Evolutionary conservation across 2,888 invertebrate genomes (phyloP).

Genomic region (Ormyrus pomaceus): DNA sequence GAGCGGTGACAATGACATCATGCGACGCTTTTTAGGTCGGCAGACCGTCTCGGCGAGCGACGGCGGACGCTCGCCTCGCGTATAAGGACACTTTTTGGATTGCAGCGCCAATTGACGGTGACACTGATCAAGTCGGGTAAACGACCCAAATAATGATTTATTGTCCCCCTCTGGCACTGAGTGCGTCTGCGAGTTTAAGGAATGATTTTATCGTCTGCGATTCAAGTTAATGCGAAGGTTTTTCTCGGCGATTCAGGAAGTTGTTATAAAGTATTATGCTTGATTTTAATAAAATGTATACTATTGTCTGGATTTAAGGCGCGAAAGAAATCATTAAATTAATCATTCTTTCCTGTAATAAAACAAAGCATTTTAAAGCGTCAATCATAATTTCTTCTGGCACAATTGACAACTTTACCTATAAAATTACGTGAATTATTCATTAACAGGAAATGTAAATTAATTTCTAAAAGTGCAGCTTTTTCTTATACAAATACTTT

Average conservation of each 20-base stretch:
- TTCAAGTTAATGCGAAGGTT: background rate
- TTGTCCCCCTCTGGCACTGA: background rate
- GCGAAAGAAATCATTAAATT: background rate
- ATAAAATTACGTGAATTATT: too few relatives aligned
- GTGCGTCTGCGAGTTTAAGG: background rate
- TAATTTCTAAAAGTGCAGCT: too few relatives aligned
- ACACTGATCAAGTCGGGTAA: background rate
- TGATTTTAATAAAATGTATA: background rate
- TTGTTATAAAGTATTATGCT: background rate
- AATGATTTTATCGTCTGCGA: background rate
- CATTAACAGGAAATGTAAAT: too few relatives aligned
- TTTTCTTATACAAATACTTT: too few relatives aligned
- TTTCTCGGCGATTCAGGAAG: background rate
- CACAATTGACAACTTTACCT: too few relatives aligned
- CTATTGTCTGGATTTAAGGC: background rate
- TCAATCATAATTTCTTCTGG: too few relatives aligned
- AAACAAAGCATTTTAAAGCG: too few relatives aligned
- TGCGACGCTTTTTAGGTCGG: slow-evolving; percentile 34
- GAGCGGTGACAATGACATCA: slow-evolving; percentile 39
- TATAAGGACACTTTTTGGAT: too few relatives aligned
- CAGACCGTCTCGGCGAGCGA: slow-evolving; percentile 11
- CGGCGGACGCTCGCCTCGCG: too few relatives aligned
- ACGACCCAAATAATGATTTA: slow-evolving; percentile 24
- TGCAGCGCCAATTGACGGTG: background rate
- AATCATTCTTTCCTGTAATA: too few relatives aligned